Conservation (phyloP, 2,797 vertebrate genomes). For the Rhinophrynus dorsalis region DNA sequence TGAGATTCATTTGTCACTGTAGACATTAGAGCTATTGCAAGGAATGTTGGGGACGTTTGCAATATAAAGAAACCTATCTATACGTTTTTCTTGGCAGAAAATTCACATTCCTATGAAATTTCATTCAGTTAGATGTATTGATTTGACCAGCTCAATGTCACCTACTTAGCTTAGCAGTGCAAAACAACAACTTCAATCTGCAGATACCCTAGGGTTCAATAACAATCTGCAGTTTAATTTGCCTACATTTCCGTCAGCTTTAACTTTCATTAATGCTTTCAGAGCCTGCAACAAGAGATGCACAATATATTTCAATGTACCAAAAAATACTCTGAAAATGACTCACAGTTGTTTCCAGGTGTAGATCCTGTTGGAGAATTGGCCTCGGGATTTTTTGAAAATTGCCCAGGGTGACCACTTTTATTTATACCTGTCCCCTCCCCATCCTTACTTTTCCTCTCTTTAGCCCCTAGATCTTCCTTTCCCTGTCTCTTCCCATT, state of each 20-base stretch:
- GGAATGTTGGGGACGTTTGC: slow-evolving; percentile 13
- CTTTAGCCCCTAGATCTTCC: too few relatives aligned
- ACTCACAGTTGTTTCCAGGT: too few relatives aligned
- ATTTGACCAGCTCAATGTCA: slow-evolving; percentile 35
- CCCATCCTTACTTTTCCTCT: too few relatives aligned
- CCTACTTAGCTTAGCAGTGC: background rate
- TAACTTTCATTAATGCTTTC: slow-evolving; percentile 12
- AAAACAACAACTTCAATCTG: slow-evolving; percentile 23
- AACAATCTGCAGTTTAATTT: too few relatives aligned
- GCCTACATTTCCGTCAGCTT: slow-evolving; percentile 20
- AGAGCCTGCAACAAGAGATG: slow-evolving; percentile 19
- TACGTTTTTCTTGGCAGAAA: slow-evolving; percentile 30
- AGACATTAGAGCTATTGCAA: slow-evolving; percentile 5
- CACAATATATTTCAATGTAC: slow-evolving; percentile 24
- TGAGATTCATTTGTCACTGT: slow-evolving; percentile 34
- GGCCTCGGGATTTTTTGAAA: too few relatives aligned
- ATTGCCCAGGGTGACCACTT: too few relatives aligned
- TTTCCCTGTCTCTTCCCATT: too few relatives aligned
- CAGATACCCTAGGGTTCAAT: slow-evolving; percentile 19
- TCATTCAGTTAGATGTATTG: slow-evolving; percentile 36
- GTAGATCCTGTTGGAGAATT: too few relatives aligned
- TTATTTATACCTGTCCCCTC: too few relatives aligned
- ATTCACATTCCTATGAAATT: slow-evolving; percentile 33
- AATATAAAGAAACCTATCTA: slow-evolving; percentile 22
- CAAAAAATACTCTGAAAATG: slow-evolving; percentile 27